Base-by-base conservation (phyloP, 2,113 vertebrate species). In the Dasyornis broadbenti region DNA sequence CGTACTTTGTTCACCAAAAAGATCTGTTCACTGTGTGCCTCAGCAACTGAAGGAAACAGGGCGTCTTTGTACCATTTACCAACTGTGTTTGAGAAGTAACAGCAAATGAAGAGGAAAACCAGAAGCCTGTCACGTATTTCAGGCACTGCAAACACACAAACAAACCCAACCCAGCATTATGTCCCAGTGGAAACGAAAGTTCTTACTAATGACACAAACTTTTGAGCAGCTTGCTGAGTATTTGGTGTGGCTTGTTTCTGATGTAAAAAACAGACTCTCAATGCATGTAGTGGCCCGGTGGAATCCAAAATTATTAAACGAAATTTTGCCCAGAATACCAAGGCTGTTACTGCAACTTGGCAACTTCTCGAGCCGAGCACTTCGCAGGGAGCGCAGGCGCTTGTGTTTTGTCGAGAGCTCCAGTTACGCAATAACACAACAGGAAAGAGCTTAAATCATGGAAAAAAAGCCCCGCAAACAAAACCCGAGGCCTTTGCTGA, bases 101-200 rank as follows among this genome's bases (percentile, higher is more conserved):
- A 94, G 71, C 82, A 77, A 96, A 90, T 77, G 85, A 89, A 92
- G 92, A 95, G 75, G 68, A 94, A 96, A 97, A 85, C 78, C 93
- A 96, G 92, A 92, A 92, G 89, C 85, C 85, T 95, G 87, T 92
- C 93, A 85, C 13, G 22, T 95, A 83, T 86, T 95, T 90, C 71
- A 73, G n/a, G 63, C 37, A 1, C 64, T 89, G 83, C 89, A 92
- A 94, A 91, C 64, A 57, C 33, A 94, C 59, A 90, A 81, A 94
- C 77, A 92, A 86, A 72, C 88, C 79, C 88, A 92, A 7, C 79
- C 76, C 85, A 92, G 60, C 59, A 78, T 90, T 75, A 60, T 39
- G 59, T 80, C 88, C 56, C 92, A 33, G 64, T 81, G 72, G 92
- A 90, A 95, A 89, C 68, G 68, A 86, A 83, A 83, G n/a, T 66